Evolutionary conservation across 1,140 invertebrate species (phyloP), one percentile per base, ranked within the genome.

Genomic region (Nebria ingens): DNA sequence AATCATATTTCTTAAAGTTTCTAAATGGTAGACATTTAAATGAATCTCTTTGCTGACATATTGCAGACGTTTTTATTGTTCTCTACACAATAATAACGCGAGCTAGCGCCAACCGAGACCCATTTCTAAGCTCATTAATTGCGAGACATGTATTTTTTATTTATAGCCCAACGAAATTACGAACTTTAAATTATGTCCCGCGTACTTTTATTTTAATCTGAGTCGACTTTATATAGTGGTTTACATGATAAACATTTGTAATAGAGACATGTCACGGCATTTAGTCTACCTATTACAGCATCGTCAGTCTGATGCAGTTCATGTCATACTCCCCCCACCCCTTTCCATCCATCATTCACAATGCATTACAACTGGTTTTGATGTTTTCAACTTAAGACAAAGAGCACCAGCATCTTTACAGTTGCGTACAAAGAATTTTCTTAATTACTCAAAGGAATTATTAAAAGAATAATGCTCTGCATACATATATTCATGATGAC

Each of bases 1-100:
- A 45, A 45, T 45, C 40, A 45, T 45, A 45, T 45, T 45, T 45
- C 40, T 45, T 17, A 45, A 45, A n/a, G 40, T 45, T 45, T 3
- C 40, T 45, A 45, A 45, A 45, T 45, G 9, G 40, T 45, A n/a
- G 40, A 45, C 9, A 45, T 17, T 45, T 45, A 45, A 45, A 45
- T 45, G 9, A 45, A 45, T 45, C 40, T 17, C 40, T 3, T 17
- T 17, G 40, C 40, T 45, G 40, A 45, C 40, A 45, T 45, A 45
- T 17, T 45, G 40, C 40, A 17, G 40, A 45, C 40, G 40, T 9
- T 45, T 45, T 45, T 45, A 45, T 45, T 45, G 40, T 45, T 45
- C 40, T 6, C 9, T 17, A 9, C 6, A 34, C 3, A 45, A 17
- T 12, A 9, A 17, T 9, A 45, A 34, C 25, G 25, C 25, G 25